A percentile compares a stretch with the other conserved stretches of the same genome.
These are phyloP conservation scores for Zaprionus kolodkinae DNA, from an alignment of 1,140 invertebrate genomes.

Conservation along the genomic window DNA sequence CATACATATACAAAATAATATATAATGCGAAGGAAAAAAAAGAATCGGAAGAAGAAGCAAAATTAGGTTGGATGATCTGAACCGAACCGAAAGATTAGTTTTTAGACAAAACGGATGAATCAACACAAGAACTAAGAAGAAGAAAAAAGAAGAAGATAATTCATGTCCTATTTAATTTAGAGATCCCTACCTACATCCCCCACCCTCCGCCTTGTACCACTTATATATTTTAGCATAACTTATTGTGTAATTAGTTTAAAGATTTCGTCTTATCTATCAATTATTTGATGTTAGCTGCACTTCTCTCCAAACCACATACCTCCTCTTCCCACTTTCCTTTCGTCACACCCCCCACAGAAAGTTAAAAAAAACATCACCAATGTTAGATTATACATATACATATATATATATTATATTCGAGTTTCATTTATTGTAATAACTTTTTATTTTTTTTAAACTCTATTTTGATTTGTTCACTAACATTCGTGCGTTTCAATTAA, in stretches of 20 bases:
- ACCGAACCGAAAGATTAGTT: constrained; percentile 15
- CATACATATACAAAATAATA: constrained; percentile 21
- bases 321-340: background rate
- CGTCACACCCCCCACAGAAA: background rate
- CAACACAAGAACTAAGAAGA: too few relatives aligned
- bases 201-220: background rate
- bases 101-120: constrained; percentile 13
- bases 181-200: background rate
- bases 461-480: constrained; percentile 31
- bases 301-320: background rate
- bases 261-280: constrained; percentile 14
- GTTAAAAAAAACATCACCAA: constrained; percentile 36
- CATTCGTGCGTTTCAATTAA: constrained; percentile 42
- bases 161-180: constrained; percentile 40
- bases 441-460: constrained; percentile 16
- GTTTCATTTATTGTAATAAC: constrained; percentile 10
- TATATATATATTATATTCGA: background rate
- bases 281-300: background rate
- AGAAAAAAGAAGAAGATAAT: constrained; percentile 19
- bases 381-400: constrained; percentile 13
- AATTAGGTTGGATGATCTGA: constrained; percentile 1
- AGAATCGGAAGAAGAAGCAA: background rate
- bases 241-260: constrained; percentile 55
- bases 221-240: constrained; percentile 41
- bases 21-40: background rate